phyloP scores from a whole-genome alignment of 2,888 invertebrate species.

The Ormyrus labotus region DNA sequence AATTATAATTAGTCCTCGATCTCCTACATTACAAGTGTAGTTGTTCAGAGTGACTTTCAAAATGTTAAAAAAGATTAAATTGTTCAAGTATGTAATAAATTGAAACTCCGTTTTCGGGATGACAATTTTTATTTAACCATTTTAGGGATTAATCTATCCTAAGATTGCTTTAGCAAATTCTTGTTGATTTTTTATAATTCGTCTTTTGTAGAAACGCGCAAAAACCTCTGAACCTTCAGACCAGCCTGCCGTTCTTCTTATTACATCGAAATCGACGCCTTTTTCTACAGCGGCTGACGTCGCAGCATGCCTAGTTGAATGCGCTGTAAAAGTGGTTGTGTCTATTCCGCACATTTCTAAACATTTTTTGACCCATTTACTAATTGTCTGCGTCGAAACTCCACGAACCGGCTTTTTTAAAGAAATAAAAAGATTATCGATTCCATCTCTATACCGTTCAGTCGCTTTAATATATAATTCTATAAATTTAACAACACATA shows the following conservation, averaged over 20 bases:
- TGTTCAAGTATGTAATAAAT: neutral
- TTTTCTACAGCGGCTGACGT: neutral
- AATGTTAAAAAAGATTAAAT: neutral
- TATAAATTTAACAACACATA: neutral
- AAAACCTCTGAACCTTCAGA: neutral
- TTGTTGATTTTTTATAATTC: neutral
- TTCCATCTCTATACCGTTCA: neutral
- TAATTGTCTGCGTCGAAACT: neutral
- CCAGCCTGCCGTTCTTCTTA: conserved; percentile 10
- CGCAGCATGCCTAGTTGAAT: conserved; percentile 15
- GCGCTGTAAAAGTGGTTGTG: neutral
- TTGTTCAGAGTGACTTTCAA: neutral
- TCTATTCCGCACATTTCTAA: neutral
- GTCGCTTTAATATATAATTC: neutral
- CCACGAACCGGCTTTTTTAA: neutral
- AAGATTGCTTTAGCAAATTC: neutral
- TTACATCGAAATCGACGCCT: neutral
- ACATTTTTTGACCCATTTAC: conserved; percentile 16
- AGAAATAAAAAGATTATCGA: neutral
- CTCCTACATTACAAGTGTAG: conserved; percentile 14
- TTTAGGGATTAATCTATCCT: too few species aligned
- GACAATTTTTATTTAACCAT: neutral
- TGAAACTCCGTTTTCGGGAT: neutral
- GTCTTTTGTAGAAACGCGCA: conserved; percentile 18
- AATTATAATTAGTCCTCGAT: neutral